Evolutionary conservation across 2,888 invertebrate genomes (phyloP), one percentile per base, ranked within the genome.

Genomic region (Yponomeuta malinellus): DNA sequence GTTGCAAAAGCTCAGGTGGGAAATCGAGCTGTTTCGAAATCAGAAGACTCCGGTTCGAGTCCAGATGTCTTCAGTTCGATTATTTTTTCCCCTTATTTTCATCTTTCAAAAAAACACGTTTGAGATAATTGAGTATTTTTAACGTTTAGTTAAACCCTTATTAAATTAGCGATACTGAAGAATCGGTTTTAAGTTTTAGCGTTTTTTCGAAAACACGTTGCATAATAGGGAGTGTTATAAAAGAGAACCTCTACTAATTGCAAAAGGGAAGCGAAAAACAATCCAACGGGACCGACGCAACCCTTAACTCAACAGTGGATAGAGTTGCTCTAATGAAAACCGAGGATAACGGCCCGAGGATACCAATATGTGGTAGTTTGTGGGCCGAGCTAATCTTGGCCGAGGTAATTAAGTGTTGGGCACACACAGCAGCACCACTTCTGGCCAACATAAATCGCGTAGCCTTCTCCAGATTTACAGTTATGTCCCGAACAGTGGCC

Each of bases 391-490:
- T 71, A 72, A 72, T 72, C 72, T 71, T 68, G 70, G 52, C 66
- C 52, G 52, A 23, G 79, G 88, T 89, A 89, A 90, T 90, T 90
- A 90, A 89, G 82, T 83, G 82, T 78, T 71, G 79, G 75, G 75
- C 75, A 78, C 78, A 78, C 79, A 77, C 79, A 79, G 80, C 81
- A 80, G 75, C 79, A 79, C 79, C 81, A 80, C 75, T 80, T 75
- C 75, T 75, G 77, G 72, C 77, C 78, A 77, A 78, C 81, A 87
- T 88, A 89, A 89, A 88, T 86, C 88, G 63, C 72, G 80, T 76
- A 79, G 79, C 80, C 83, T 84, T 78, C 81, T 81, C 93, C 93
- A 84, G 88, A 90, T 91, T 90, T 90, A 90, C 83, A 88, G 89
- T 89, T 90, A 90, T 88, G 76, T 87, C 83, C 78, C 75, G 78